These are phyloP conservation scores for Epinephelus cyanopodus DNA, from an alignment of 2,113 vertebrate genomes.

Conservation along the genomic window DNA sequence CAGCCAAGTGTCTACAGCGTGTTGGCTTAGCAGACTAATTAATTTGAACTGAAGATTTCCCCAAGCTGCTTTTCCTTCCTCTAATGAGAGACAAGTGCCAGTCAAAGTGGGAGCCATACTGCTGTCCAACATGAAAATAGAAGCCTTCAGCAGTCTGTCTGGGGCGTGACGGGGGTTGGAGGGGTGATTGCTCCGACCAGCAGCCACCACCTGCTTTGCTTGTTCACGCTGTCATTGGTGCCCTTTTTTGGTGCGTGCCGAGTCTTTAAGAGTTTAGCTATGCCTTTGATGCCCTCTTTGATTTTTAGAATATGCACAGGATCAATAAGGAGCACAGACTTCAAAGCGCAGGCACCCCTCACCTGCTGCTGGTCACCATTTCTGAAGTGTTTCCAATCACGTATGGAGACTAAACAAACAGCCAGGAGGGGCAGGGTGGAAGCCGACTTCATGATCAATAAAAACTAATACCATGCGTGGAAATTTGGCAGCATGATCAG, in stretches of 20 bases:
- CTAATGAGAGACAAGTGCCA: slow-evolving; percentile 73
- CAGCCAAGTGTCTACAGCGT: slow-evolving; percentile 29
- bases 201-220: slow-evolving; percentile 85
- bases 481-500: slow-evolving; percentile 53
- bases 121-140: slow-evolving; percentile 76
- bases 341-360: slow-evolving; percentile 88
- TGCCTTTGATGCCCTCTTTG: slow-evolving; percentile 88
- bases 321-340: slow-evolving; percentile 86
- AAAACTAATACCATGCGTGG: slow-evolving; percentile 56
- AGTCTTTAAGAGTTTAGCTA: slow-evolving; percentile 86
- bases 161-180: slow-evolving; percentile 63
- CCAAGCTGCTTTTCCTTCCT: slow-evolving; percentile 49
- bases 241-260: slow-evolving; percentile 77
- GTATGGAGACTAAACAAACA: slow-evolving; percentile 80
- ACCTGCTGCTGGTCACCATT: slow-evolving; percentile 90
- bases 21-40: slow-evolving; percentile 55
- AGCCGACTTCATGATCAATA: slow-evolving; percentile 70
- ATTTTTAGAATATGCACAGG: slow-evolving; percentile 88
- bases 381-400: slow-evolving; percentile 88
- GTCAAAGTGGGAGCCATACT: slow-evolving; percentile 68
- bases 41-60: slow-evolving; percentile 64
- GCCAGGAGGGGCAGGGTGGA: slow-evolving; percentile 56
- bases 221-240: slow-evolving; percentile 84
- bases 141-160: slow-evolving; percentile 65
- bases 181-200: slow-evolving; percentile 71